Conservation (phyloP, 2,113 vertebrate species). For the Nycticebus coucang region DNA sequence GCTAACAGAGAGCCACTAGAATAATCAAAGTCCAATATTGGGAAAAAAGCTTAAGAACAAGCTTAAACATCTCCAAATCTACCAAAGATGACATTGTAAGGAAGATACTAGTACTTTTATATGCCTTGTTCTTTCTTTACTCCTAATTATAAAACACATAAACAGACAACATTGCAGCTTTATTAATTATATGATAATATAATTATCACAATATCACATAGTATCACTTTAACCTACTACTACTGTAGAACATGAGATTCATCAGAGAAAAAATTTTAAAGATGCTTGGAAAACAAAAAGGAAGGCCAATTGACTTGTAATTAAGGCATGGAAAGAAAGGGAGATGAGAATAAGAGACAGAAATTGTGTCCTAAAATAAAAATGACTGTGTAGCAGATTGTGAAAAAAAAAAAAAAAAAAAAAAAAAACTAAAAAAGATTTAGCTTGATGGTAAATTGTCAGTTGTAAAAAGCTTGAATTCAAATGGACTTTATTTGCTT, state of each 20-base stretch:
- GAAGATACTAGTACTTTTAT: neutral
- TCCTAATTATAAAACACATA: neutral
- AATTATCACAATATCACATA: neutral
- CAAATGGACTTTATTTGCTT: neutral
- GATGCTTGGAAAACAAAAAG: neutral
- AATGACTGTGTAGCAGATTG: neutral
- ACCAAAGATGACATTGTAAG: too few relatives aligned
- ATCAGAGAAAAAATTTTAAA: neutral
- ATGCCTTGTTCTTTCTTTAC: neutral
- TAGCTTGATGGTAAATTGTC: neutral
- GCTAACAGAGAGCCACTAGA: neutral
- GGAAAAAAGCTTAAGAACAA: neutral
- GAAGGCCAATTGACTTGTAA: neutral
- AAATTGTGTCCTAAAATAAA: neutral
- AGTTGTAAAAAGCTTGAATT: neutral
- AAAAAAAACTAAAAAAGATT: neutral
- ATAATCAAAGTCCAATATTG: fast-evolving
- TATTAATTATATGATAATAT: neutral
- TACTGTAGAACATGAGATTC: neutral
- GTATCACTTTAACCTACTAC: neutral
- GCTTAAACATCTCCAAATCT: too few relatives aligned
- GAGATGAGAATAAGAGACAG: neutral
- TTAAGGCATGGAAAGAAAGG: neutral
- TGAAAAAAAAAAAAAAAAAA: neutral
- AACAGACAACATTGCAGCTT: neutral